Evolutionary conservation across 2,797 vertebrate species (phyloP).

Genomic region (Intellagama lesueurii): DNA sequence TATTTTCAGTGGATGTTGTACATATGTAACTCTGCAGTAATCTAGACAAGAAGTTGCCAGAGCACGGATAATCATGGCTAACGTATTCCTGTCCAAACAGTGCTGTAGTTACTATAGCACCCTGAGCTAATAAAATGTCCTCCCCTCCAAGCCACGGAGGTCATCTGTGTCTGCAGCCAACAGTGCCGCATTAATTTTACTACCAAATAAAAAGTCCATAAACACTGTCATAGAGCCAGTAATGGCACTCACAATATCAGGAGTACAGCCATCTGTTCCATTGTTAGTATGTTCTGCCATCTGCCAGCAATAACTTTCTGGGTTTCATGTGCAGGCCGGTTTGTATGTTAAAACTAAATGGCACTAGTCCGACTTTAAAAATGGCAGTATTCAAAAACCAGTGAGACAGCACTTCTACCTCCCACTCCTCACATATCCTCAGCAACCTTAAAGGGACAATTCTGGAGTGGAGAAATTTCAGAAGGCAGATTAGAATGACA

Average conservation of each 20-base stretch:
- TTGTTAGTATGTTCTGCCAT: not conserved
- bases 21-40: not conserved
- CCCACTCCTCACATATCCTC: not conserved
- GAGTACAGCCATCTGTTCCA: not conserved
- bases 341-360: not conserved
- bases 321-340: not conserved
- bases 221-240: not conserved
- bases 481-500: not conserved
- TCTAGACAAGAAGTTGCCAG: not conserved
- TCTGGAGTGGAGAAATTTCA: not conserved
- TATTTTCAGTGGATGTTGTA: not conserved
- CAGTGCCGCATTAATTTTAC: not conserved
- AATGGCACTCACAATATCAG: not conserved
- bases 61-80: not conserved
- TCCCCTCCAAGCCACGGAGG: not conserved
- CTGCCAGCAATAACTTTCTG: not conserved
- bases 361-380: not conserved
- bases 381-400: not conserved
- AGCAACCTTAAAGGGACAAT: not conserved
- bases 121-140: not conserved
- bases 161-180: not conserved
- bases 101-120: not conserved
- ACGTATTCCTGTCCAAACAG: not conserved
- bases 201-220: not conserved
- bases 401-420: not conserved